phyloP scores from a whole-genome alignment of 2,113 vertebrate genomes.

The Eptesicus fuscus region DNA sequence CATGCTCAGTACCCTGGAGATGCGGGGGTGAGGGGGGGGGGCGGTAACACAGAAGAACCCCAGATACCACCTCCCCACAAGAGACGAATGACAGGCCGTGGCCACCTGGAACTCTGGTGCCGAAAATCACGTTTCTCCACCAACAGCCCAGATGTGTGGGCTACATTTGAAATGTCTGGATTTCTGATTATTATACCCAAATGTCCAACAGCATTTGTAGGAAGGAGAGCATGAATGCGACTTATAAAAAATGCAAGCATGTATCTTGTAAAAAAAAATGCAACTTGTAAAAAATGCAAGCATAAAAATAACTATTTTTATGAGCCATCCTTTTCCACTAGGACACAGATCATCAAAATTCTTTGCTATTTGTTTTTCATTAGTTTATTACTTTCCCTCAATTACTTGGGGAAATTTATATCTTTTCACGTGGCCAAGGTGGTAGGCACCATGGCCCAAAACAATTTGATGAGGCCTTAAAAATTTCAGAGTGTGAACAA shows the following conservation, averaged over 20 bases:
- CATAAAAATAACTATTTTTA: neutral
- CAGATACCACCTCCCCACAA: neutral
- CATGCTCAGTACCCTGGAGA: rapidly evolving
- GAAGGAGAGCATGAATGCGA: neutral
- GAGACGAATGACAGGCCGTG: neutral
- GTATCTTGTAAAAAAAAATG: neutral
- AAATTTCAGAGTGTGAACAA: slow-evolving; percentile 36
- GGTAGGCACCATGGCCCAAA: neutral
- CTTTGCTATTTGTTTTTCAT: neutral
- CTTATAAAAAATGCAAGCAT: neutral
- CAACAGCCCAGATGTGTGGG: neutral
- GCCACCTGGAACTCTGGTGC: neutral
- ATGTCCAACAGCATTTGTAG: neutral
- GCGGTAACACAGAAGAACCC: neutral
- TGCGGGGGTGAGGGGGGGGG: rapidly evolving
- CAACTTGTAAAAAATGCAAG: slow-evolving; percentile 1
- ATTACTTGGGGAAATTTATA: slow-evolving; percentile 2
- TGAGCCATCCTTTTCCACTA: slow-evolving; percentile 15
- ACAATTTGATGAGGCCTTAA: slow-evolving; percentile 54
- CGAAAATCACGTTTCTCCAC: neutral
- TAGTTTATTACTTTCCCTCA: slow-evolving; percentile 42
- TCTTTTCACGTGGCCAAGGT: slow-evolving; percentile 5
- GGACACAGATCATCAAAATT: slow-evolving; percentile 34
- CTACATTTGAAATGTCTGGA: neutral
- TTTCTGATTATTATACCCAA: neutral